These are phyloP conservation scores for Agrochola circellaris DNA, from an alignment of 2,888 invertebrate species.

Conservation along the genomic window DNA sequence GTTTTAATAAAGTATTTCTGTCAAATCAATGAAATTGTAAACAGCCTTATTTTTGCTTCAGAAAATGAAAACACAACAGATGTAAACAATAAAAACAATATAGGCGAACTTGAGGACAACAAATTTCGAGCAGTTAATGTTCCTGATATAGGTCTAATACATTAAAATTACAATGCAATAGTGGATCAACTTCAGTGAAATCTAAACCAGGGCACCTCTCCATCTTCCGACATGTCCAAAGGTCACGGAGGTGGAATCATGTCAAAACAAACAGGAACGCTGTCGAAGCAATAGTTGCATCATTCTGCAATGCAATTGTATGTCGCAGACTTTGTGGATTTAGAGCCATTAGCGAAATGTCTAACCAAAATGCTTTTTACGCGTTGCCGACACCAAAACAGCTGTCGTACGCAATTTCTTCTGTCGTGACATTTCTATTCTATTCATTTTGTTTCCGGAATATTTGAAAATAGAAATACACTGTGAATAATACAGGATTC, in stretches of 20 bases:
- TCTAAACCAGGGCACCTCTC: slow-evolving; percentile 31
- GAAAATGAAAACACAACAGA: background rate
- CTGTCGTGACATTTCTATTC: background rate
- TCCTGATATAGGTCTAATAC: background rate
- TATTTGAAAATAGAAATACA: background rate
- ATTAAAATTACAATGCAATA: background rate
- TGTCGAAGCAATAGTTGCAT: slow-evolving; percentile 61
- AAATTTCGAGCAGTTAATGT: too few relatives aligned
- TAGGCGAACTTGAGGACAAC: background rate
- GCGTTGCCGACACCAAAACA: background rate
- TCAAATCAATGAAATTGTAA: background rate
- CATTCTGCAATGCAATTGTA: slow-evolving; percentile 56
- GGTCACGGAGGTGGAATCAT: slow-evolving; percentile 55
- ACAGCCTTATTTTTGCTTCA: background rate
- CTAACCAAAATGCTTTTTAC: slow-evolving; percentile 8
- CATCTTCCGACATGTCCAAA: slow-evolving; percentile 45
- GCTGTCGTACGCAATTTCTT: background rate
- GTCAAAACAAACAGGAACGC: slow-evolving; percentile 61
- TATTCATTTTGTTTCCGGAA: too few relatives aligned
- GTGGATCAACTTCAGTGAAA: slow-evolving; percentile 6
- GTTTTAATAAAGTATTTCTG: background rate
- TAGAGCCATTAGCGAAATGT: slow-evolving; percentile 14
- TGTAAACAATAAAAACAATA: background rate
- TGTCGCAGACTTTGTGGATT: slow-evolving; percentile 43
- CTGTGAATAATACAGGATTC: background rate